These are phyloP conservation scores for Temnothorax longispinosus DNA, from an alignment of 1,140 invertebrate species.

Conservation along the genomic window DNA sequence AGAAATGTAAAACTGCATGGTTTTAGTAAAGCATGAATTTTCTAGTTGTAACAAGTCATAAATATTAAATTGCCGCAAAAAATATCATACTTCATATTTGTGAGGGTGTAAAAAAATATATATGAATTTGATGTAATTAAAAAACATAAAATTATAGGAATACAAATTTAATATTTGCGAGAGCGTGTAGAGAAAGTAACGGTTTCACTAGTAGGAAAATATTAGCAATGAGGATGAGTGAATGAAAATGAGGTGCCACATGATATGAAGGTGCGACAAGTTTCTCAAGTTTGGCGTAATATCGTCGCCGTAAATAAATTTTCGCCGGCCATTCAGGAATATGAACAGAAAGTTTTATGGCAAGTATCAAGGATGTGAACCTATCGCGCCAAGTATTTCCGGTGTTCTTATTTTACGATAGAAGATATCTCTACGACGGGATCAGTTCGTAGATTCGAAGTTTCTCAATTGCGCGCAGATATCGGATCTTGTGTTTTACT, in stretches of 20 bases:
- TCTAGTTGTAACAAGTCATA: neutral
- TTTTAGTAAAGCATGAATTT: neutral
- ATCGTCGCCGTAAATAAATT: slow-evolving; percentile 17
- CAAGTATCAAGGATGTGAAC: neutral
- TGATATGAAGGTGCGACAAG: neutral
- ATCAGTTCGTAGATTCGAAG: slow-evolving; percentile 24
- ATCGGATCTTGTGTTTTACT: slow-evolving; percentile 53
- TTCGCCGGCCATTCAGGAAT: slow-evolving; percentile 12
- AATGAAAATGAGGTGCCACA: slow-evolving; percentile 5
- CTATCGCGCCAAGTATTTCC: slow-evolving; percentile 20
- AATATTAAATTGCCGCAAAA: neutral
- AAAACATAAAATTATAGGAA: neutral
- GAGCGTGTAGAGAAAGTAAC: neutral
- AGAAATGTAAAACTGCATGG: neutral
- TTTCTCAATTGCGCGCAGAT: slow-evolving; percentile 55
- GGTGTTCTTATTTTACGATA: slow-evolving; percentile 36
- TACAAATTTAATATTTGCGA: neutral
- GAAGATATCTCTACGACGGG: slow-evolving; percentile 2
- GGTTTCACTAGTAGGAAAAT: neutral
- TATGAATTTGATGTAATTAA: neutral
- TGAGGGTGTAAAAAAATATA: neutral
- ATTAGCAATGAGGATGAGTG: neutral
- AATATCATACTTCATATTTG: neutral
- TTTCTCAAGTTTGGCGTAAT: neutral
- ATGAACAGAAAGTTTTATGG: neutral